phyloP scores from a whole-genome alignment of 2,797 vertebrate species.

The Acridotheres tristis region DNA sequence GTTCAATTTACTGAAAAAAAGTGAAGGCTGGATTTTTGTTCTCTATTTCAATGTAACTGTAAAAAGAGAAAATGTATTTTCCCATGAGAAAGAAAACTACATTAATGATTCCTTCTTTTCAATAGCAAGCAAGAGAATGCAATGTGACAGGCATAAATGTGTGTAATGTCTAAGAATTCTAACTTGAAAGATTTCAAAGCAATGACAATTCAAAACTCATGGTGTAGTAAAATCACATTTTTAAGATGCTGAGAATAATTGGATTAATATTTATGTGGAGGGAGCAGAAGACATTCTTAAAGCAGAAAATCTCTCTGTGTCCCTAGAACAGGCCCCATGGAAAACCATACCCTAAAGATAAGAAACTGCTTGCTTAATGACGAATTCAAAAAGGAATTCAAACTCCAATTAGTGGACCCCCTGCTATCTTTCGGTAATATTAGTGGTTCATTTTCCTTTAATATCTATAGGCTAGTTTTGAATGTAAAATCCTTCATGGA shows the following conservation, averaged over 20 bases:
- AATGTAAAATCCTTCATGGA: too few relatives aligned
- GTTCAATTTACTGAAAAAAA: background rate
- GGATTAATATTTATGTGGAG: background rate
- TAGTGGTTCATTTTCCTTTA: too few relatives aligned
- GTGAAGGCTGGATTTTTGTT: conserved; percentile 1
- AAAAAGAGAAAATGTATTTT: conserved; percentile 45
- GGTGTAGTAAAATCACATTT: conserved; percentile 7
- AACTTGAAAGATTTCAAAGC: conserved; percentile 43
- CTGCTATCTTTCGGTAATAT: too few relatives aligned
- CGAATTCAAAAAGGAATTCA: too few relatives aligned
- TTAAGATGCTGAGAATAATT: conserved; percentile 7
- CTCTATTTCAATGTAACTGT: conserved; percentile 13
- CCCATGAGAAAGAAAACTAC: background rate
- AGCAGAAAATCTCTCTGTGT: too few relatives aligned
- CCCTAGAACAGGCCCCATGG: too few relatives aligned
- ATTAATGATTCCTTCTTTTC: conserved; percentile 45
- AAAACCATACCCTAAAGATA: too few relatives aligned
- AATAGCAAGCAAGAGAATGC: background rate
- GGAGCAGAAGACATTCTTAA: too few relatives aligned
- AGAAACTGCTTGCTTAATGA: too few relatives aligned
- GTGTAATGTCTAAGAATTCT: conserved; percentile 12
- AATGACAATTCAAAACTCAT: background rate
- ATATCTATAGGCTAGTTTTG: too few relatives aligned
- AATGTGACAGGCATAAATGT: conserved; percentile 8
- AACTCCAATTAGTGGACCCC: too few relatives aligned